These are phyloP conservation scores for Pseudochirops cupreus DNA, from an alignment of 2,797 vertebrate species.

Conservation along the genomic window DNA sequence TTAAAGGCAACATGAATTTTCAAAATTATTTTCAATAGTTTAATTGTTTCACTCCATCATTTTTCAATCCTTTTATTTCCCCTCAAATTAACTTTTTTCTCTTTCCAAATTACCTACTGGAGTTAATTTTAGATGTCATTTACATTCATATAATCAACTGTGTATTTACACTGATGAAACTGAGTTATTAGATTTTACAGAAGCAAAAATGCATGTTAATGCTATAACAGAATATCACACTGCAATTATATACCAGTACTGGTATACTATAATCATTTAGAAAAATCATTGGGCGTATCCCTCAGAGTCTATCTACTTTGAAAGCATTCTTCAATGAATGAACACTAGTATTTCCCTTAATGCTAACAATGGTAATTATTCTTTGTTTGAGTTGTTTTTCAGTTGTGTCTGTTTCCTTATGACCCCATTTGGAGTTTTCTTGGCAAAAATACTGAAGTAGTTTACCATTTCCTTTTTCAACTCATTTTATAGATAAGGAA, in stretches of 20 bases:
- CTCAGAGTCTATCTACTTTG: not conserved
- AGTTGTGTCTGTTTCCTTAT: not conserved
- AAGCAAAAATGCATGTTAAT: slow-evolving; percentile 6
- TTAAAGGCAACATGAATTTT: slow-evolving; percentile 1
- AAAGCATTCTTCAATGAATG: not conserved
- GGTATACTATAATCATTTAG: slow-evolving; percentile 6
- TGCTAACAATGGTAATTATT: not conserved
- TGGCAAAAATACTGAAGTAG: not conserved
- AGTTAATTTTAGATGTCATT: slow-evolving; percentile 46
- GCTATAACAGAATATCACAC: not conserved
- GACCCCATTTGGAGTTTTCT: not conserved
- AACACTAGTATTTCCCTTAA: not conserved
- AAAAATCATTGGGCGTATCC: not conserved
- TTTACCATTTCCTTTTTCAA: not conserved
- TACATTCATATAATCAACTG: slow-evolving; percentile 11
- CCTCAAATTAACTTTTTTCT: slow-evolving; percentile 23
- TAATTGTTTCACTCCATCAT: slow-evolving; percentile 17
- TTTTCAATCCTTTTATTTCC: slow-evolving; percentile 17
- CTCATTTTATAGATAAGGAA: not conserved
- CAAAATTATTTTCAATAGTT: slow-evolving; percentile 31
- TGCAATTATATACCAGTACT: slow-evolving; percentile 9
- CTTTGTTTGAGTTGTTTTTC: not conserved
- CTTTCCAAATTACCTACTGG: slow-evolving; percentile 7
- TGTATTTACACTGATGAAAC: slow-evolving; percentile 2
- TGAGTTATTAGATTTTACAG: slow-evolving; percentile 43